phyloP scores from a whole-genome alignment of 2,113 vertebrate genomes.

The Thunnus maccoyii region DNA sequence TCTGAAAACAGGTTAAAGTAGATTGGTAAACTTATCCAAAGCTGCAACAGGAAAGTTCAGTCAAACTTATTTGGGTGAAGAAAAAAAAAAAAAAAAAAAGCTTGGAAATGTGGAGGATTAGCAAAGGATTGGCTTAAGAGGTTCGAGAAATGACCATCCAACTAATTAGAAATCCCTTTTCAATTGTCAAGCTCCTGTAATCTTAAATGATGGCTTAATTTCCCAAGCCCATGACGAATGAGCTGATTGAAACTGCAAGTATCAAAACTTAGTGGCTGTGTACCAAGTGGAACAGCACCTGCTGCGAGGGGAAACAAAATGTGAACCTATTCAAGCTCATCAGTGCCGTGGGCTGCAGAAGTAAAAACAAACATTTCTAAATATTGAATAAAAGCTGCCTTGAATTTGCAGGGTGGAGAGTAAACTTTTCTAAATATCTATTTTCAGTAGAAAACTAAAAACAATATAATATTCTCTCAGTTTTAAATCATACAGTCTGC shows the following conservation, averaged over 20 bases:
- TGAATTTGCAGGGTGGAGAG: background rate
- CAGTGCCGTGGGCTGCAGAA: background rate
- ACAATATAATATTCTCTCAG: background rate
- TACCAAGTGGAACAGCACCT: constrained; percentile 38
- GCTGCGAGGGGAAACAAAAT: constrained; percentile 27
- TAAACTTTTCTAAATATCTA: background rate
- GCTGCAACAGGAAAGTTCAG: constrained; percentile 42
- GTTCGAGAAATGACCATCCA: constrained; percentile 74
- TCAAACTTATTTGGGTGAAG: constrained; percentile 45
- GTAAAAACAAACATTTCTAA: background rate
- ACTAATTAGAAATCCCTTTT: constrained; percentile 82
- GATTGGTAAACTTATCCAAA: constrained; percentile 29
- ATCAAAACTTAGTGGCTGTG: constrained; percentile 51
- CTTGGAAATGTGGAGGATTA: constrained; percentile 75
- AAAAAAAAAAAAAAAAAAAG: constrained; percentile 30
- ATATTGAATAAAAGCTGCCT: background rate
- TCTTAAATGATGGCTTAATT: constrained; percentile 80
- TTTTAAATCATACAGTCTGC: background rate
- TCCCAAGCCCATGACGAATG: constrained; percentile 64
- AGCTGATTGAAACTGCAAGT: constrained; percentile 68
- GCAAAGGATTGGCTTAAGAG: constrained; percentile 74
- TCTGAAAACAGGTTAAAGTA: constrained; percentile 19
- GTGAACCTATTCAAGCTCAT: constrained; percentile 34
- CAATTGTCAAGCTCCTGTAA: constrained; percentile 78
- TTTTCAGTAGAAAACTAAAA: background rate